phyloP scores from a whole-genome alignment of 2,797 vertebrate genomes.

The Lacerta bilineata region DNA sequence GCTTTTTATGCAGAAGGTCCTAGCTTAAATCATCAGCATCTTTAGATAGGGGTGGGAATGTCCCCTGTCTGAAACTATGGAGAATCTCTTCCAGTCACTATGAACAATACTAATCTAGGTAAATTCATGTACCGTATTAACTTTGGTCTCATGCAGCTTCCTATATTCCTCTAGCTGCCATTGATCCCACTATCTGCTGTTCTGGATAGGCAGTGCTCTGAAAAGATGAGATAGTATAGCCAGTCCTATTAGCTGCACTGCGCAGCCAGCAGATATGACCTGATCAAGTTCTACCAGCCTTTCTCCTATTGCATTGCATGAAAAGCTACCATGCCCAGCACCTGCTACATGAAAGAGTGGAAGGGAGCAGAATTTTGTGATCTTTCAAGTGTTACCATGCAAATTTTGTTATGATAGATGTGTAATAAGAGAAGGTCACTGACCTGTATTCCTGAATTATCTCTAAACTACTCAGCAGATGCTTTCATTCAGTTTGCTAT shows the following conservation, averaged over 20 bases:
- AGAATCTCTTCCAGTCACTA: no score
- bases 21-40: no score
- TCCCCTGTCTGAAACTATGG: no score
- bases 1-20: no score
- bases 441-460: conserved; percentile 3
- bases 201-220: no score
- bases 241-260: background rate
- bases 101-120: no score
- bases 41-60: no score
- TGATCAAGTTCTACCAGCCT: background rate
- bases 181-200: no score
- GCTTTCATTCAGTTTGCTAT: conserved; percentile 7
- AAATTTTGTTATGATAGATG: conserved; percentile 48
- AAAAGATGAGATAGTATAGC: no score
- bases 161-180: no score
- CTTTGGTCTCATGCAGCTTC: no score
- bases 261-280: background rate
- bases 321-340: background rate
- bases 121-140: no score
- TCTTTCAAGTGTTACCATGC: conserved; percentile 39
- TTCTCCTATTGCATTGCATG: background rate
- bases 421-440: conserved; percentile 40
- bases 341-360: background rate
- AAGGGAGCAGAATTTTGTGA: background rate
- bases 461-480: conserved; percentile 35